Conservation (phyloP, 2,113 vertebrate species). For the Blennius ocellaris region DNA sequence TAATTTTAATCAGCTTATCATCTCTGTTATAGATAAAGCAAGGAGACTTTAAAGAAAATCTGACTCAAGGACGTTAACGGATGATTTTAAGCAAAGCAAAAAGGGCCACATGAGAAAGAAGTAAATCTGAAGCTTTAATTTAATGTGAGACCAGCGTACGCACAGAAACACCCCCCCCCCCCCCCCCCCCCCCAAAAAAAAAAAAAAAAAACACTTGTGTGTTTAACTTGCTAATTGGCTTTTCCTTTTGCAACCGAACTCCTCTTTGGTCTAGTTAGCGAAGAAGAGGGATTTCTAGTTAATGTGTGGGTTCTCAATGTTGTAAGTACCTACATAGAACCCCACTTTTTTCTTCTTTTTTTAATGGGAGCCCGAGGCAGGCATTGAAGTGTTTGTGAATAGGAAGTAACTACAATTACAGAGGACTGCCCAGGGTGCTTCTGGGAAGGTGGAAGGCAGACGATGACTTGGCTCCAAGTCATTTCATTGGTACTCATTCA, state of each 20-base stretch:
- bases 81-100: neutral
- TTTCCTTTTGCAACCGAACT: constrained; percentile 32
- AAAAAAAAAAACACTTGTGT: constrained; percentile 24
- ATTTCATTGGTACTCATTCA: constrained; percentile 62
- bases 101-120: neutral
- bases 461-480: constrained; percentile 45
- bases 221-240: constrained; percentile 53
- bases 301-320: constrained; percentile 67
- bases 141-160: constrained; percentile 36
- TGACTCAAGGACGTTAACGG: constrained; percentile 1
- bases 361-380: constrained; percentile 76
- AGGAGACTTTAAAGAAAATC: neutral
- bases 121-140: constrained; percentile 4
- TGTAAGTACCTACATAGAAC: constrained; percentile 55
- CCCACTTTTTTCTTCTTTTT: constrained; percentile 68
- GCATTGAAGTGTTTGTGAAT: constrained; percentile 71
- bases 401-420: constrained; percentile 80
- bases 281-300: constrained; percentile 31
- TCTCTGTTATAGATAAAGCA: neutral
- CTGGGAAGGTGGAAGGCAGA: constrained; percentile 43
- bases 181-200: too few relatives aligned
- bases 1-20: neutral
- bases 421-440: constrained; percentile 52
- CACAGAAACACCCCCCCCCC: too few relatives aligned
- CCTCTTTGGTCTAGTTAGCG: constrained; percentile 14